phyloP scores from a whole-genome alignment of 1,140 invertebrate genomes.

The Drosophila murphyi region DNA sequence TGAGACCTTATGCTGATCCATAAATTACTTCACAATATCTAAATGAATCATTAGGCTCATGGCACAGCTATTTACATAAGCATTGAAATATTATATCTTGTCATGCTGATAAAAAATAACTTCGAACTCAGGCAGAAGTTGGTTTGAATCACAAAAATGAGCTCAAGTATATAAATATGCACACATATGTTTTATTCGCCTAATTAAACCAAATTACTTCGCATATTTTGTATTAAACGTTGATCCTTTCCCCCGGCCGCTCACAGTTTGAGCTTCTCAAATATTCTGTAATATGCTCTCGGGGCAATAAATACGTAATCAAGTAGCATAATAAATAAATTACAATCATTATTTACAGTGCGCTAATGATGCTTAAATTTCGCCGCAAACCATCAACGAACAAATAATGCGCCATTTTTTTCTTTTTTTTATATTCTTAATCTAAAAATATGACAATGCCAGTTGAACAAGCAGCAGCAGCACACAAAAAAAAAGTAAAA shows the following conservation, averaged over 20 bases:
- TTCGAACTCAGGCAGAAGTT: too few relatives aligned
- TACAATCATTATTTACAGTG: slow-evolving; percentile 45
- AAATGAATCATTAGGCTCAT: too few relatives aligned
- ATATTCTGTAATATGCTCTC: slow-evolving; percentile 4
- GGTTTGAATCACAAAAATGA: too few relatives aligned
- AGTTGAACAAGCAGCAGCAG: slow-evolving; percentile 19
- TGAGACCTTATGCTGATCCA: too few relatives aligned
- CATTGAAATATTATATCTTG: too few relatives aligned
- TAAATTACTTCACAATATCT: too few relatives aligned
- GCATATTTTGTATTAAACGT: too few relatives aligned
- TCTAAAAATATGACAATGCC: slow-evolving; percentile 35
- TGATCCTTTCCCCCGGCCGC: too few relatives aligned
- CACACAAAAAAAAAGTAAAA: neutral
- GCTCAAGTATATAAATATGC: neutral
- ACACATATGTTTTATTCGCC: neutral
- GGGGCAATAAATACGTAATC: slow-evolving; percentile 27
- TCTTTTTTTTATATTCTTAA: too few relatives aligned
- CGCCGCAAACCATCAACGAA: slow-evolving; percentile 5
- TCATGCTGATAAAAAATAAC: too few relatives aligned
- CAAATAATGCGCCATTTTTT: slow-evolving; percentile 21
- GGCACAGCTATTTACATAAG: too few relatives aligned
- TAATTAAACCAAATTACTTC: neutral
- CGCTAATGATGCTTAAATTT: slow-evolving; percentile 53
- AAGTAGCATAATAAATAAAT: slow-evolving; percentile 46
- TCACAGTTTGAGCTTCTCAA: neutral